Evolutionary conservation across 2,888 invertebrate species (phyloP).

Genomic region (Octodonta nipae): DNA sequence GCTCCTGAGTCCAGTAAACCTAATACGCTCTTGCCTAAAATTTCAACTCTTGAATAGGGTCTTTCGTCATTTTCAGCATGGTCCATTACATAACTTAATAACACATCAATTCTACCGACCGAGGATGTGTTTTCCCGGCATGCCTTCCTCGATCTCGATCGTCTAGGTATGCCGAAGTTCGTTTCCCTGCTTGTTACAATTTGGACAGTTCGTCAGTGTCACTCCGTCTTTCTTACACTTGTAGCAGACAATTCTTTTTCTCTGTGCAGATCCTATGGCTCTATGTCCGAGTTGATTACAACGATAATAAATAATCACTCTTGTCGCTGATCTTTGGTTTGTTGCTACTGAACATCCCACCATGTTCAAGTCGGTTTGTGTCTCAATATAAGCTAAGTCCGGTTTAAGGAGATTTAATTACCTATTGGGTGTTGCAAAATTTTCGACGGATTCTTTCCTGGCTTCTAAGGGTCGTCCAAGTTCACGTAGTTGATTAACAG

Average conservation of each 20-base stretch:
- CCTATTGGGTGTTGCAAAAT: slow-evolving; percentile 1
- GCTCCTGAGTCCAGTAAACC: slow-evolving; percentile 8
- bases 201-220: slow-evolving; percentile 9
- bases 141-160: no score
- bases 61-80: slow-evolving; percentile 6
- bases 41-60: slow-evolving; percentile 5
- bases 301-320: no score
- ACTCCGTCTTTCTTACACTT: slow-evolving; percentile 7
- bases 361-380: no score
- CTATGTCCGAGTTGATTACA: no score
- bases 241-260: slow-evolving; percentile 7
- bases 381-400: background rate
- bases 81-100: slow-evolving; percentile 9
- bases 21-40: slow-evolving; percentile 1
- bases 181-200: slow-evolving; percentile 11
- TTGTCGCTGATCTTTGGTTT: no score
- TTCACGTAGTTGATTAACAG: slow-evolving; percentile 8
- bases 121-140: slow-evolving; percentile 10
- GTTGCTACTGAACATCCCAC: no score
- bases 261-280: no score
- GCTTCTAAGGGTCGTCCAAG: slow-evolving; percentile 10
- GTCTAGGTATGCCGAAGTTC: no score
- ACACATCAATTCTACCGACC: background rate
- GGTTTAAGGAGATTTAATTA: background rate
- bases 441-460: slow-evolving; percentile 7